A percentile compares a stretch with the other conserved stretches of the same genome.
Evolutionary conservation across 2,888 invertebrate species (phyloP).

Genomic region (Latrodectus hesperus): DNA sequence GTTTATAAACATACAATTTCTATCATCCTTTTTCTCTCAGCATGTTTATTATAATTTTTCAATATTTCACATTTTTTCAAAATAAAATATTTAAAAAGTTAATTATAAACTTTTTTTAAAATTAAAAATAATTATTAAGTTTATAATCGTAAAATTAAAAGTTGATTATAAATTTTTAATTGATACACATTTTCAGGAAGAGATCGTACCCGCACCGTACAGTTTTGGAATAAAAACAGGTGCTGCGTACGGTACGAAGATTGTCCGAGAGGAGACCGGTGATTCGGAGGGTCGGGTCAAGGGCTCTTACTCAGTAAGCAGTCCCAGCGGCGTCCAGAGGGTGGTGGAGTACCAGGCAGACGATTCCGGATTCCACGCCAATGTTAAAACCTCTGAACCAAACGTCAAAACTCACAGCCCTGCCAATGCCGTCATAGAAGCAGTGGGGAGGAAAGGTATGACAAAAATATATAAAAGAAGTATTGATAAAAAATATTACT

Average conservation of each 20-base stretch:
- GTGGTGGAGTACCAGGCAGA: conserved; percentile 40
- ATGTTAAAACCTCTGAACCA: conserved; percentile 39
- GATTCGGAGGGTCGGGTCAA: conserved; percentile 38
- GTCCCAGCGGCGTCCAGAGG: conserved; percentile 29
- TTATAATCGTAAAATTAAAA: too few relatives aligned
- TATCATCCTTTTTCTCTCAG: too few relatives aligned
- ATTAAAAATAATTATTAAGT: too few relatives aligned
- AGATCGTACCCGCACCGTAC: background rate
- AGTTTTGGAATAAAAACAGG: conserved; percentile 17
- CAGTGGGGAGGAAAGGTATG: conserved; percentile 2
- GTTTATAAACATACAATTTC: too few relatives aligned
- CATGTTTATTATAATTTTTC: too few relatives aligned
- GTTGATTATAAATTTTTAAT: too few relatives aligned
- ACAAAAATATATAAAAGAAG: too few relatives aligned
- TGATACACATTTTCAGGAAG: conserved; percentile 18
- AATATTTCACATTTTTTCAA: too few relatives aligned
- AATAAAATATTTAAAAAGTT: too few relatives aligned
- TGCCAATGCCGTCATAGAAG: conserved; percentile 22
- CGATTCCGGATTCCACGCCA: conserved; percentile 45
- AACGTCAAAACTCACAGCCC: conserved; percentile 40
- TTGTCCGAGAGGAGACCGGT: conserved; percentile 5
- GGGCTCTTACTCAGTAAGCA: conserved; percentile 21
- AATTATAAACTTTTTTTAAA: too few relatives aligned
- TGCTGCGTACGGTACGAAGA: conserved; percentile 6
- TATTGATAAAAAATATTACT: too few relatives aligned